Base-by-base conservation (phyloP, 2,888 invertebrate genomes). In the Cheilosia pagana region DNA sequence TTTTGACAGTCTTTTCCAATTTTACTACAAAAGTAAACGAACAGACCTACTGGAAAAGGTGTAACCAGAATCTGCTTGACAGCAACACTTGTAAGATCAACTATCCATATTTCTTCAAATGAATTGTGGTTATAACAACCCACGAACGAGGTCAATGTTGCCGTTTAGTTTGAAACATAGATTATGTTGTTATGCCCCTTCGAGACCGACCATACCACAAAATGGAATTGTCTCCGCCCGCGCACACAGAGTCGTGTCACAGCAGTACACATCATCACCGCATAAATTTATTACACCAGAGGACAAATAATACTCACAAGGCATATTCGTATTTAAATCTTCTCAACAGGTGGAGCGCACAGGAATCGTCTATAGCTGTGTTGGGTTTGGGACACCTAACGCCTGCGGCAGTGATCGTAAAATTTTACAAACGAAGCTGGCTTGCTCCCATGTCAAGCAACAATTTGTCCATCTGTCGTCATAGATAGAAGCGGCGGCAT, bases 281-380 rank as follows among this genome's bases (percentile, higher is more conserved):
- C 55, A 55, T 62, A 16, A 50, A 57, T 62, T 63, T 39, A 77
- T 71, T 71, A 39, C 45, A 45, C 53, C 55, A 39, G 77, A 50
- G 70, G 77, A 48, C 60, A 77, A 77, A 74, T 63, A 63, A 74
- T 63, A 63, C 10, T 55, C n/a, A 25, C 19, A 14, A 60, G 12
- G 1, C 55, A 35, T 3, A 14, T 55, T n/a, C 21, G 39, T 39
- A 39, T 52, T n/a, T 16, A 31, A 48, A 74, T 50, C n/a, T 8
- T 16, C 60, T 35, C 48, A 78, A 65, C 72, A 72, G 72, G 65
- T 79, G 78, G 28, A 78, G 63, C 12, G 48, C 12, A 39, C 67
- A 76, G 41, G 23, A 76, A 67, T 48, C 16, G 19, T 67, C 23
- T 48, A 43, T 45, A 8, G 43, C 57, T 5, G 57, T 28, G 1